Conservation (phyloP, 2,888 invertebrate genomes). For the Oxycera nigricornis region DNA sequence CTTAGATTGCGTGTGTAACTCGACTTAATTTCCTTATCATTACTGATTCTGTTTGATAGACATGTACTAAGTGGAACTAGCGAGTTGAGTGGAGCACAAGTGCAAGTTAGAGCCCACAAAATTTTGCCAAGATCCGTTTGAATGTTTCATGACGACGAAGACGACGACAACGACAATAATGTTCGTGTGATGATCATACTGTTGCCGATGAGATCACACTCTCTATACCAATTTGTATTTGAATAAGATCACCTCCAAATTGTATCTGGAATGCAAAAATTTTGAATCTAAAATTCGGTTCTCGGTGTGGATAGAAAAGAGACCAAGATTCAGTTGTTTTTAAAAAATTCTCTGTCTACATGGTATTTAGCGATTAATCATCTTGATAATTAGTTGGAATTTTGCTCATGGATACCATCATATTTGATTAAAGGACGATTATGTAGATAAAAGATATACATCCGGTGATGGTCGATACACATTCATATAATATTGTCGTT, state of each 20-base stretch:
- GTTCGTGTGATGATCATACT: neutral
- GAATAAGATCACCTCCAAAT: neutral
- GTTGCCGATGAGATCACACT: constrained; percentile 31
- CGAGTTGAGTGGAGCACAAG: neutral
- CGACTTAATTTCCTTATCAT: constrained; percentile 37
- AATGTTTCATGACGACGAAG: neutral
- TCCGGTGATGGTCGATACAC: constrained; percentile 46
- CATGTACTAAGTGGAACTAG: neutral
- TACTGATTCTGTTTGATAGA: constrained; percentile 34
- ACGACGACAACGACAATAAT: neutral
- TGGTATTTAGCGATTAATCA: too few relatives aligned
- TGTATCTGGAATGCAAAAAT: neutral
- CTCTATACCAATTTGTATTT: neutral
- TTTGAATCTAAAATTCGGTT: neutral
- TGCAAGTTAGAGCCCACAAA: neutral
- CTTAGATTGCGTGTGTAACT: constrained; percentile 13
- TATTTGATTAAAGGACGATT: constrained; percentile 38
- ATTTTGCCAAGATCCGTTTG: neutral
- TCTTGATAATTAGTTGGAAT: too few relatives aligned
- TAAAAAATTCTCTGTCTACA: too few relatives aligned
- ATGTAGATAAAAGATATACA: constrained; percentile 47
- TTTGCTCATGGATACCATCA: constrained; percentile 44
- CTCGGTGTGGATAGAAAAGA: too few relatives aligned
- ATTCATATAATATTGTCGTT: constrained; percentile 37
- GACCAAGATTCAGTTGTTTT: too few relatives aligned